A percentile compares a stretch with the other conserved stretches of the same genome.
phyloP scores from a whole-genome alignment of 1,140 invertebrate species.

The Drosophila bocki region DNA sequence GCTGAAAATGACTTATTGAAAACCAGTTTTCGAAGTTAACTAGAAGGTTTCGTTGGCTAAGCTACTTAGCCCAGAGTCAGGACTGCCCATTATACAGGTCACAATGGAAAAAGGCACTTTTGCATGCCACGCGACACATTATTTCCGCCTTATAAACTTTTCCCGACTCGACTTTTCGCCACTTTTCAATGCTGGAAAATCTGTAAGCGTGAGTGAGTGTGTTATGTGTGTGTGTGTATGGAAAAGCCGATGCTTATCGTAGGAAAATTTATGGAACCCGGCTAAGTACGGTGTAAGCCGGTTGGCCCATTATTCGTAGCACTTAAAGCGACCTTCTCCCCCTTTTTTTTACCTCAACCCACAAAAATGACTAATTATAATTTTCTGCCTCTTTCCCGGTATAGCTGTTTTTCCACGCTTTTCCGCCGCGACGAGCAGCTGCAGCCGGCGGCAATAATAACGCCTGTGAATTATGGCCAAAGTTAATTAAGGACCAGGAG shows the following conservation, averaged over 20 bases:
- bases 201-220: conserved; percentile 8
- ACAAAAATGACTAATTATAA: conserved; percentile 73
- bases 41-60: conserved; percentile 33
- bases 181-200: conserved; percentile 42
- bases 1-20: conserved; percentile 17
- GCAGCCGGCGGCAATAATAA: conserved; percentile 45
- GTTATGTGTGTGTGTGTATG: conserved; percentile 6
- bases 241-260: conserved; percentile 70
- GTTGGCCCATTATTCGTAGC: conserved; percentile 42
- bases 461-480: conserved; percentile 55
- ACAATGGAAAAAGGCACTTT: conserved; percentile 35
- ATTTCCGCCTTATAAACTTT: conserved; percentile 80
- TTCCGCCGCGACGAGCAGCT: conserved; percentile 29
- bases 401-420: conserved; percentile 41
- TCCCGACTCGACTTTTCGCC: conserved; percentile 45
- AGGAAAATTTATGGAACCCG: conserved; percentile 64
- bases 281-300: conserved; percentile 72
- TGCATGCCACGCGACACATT: conserved; percentile 76
- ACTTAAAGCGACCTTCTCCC: conserved; percentile 28
- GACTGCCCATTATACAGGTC: conserved; percentile 52
- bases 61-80: conserved; percentile 41
- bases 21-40: conserved; percentile 20
- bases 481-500: conserved; percentile 63
- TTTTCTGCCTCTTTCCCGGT: conserved; percentile 41
- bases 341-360: not conserved